These are phyloP conservation scores for Acanthoscelides obtectus DNA, from an alignment of 2,888 invertebrate genomes.

Conservation along the genomic window DNA sequence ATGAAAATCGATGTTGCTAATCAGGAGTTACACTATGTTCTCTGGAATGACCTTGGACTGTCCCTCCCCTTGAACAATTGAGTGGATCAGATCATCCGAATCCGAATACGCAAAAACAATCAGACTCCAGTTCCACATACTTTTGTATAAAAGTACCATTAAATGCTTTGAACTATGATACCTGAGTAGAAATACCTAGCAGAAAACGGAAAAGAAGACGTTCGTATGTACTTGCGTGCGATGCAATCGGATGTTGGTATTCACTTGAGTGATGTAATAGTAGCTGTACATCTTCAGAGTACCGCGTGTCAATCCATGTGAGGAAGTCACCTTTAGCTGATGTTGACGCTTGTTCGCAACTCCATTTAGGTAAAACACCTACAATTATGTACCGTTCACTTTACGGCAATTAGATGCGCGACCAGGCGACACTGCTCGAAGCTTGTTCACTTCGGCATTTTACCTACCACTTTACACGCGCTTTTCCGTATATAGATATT, in stretches of 20 bases:
- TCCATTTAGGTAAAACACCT: not conserved
- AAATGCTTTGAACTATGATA: not conserved
- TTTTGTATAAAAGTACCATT: not conserved
- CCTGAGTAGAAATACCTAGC: not conserved
- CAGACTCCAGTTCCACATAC: too few species aligned
- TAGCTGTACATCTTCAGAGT: not conserved
- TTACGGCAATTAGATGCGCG: not conserved
- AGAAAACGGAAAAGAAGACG: not conserved
- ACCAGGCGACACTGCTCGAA: not conserved
- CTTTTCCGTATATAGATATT: not conserved
- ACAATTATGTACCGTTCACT: not conserved
- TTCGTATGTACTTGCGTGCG: not conserved
- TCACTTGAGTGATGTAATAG: not conserved
- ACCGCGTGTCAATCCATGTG: not conserved
- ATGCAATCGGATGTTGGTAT: not conserved
- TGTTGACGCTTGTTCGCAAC: not conserved
- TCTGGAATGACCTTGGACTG: too few species aligned
- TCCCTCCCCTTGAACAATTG: too few species aligned
- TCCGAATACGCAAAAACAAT: too few species aligned
- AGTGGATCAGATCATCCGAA: too few species aligned
- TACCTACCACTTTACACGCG: not conserved
- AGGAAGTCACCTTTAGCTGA: not conserved
- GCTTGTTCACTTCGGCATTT: not conserved
- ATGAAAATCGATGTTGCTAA: too few species aligned
- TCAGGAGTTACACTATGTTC: too few species aligned